Evolutionary conservation across 2,113 vertebrate species (phyloP).

Genomic region (Pongo abelii): DNA sequence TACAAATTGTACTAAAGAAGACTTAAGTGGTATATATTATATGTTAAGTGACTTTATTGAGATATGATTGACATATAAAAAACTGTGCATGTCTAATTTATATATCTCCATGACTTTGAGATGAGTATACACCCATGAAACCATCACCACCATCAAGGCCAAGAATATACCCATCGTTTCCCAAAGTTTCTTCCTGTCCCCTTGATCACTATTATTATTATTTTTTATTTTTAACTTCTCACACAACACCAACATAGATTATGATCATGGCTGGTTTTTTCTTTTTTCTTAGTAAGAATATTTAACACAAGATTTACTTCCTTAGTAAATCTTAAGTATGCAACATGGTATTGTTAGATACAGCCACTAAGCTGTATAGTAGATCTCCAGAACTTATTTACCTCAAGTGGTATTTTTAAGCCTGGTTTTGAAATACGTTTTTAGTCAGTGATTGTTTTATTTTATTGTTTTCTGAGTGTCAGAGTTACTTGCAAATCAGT

Average conservation of each 20-base stretch:
- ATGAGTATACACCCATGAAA: background rate
- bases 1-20: background rate
- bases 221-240: too few relatives aligned
- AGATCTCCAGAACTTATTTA: background rate
- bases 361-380: background rate
- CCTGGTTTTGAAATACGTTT: background rate
- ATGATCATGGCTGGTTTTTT: background rate
- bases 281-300: background rate
- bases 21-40: background rate
- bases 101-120: background rate
- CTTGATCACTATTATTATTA: background rate
- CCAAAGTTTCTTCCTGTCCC: background rate
- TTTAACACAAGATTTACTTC: background rate
- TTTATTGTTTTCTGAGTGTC: too few relatives aligned
- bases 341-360: background rate
- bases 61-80: background rate
- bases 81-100: background rate
- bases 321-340: background rate
- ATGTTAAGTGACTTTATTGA: background rate
- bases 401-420: background rate
- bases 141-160: background rate
- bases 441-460: background rate
- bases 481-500: background rate
- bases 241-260: too few relatives aligned
- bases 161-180: fast-evolving